phyloP scores from a whole-genome alignment of 2,113 vertebrate genomes.

The Psephotus haematonotus region DNA sequence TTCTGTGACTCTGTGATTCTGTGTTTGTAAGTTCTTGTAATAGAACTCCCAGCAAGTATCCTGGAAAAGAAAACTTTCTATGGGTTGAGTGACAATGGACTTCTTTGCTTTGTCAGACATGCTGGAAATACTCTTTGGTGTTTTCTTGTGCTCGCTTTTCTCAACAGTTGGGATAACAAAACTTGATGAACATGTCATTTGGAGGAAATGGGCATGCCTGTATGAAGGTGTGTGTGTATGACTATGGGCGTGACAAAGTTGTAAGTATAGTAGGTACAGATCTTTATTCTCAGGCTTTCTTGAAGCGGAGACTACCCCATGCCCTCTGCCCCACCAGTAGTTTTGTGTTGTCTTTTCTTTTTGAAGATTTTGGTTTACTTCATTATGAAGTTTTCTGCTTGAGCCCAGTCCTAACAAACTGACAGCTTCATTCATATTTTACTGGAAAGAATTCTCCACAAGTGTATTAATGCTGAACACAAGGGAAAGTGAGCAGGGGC shows the following conservation, averaged over 20 bases:
- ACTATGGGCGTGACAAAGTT: neutral
- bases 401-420: neutral
- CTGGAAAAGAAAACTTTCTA: neutral
- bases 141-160: neutral
- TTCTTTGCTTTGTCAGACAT: neutral
- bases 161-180: neutral
- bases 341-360: neutral
- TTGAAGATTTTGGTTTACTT: neutral
- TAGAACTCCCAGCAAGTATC: neutral
- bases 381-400: neutral
- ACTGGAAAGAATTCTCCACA: neutral
- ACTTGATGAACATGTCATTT: neutral
- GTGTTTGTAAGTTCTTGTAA: neutral
- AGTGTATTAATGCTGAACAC: neutral
- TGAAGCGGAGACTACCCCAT: neutral
- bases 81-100: neutral
- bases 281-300: neutral
- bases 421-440: neutral
- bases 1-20: too few relatives aligned
- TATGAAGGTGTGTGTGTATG: neutral
- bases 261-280: neutral
- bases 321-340: rapidly evolving
- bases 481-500: neutral
- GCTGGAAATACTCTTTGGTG: neutral
- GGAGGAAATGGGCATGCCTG: neutral